Evolutionary conservation across 1,140 invertebrate species (phyloP).

Genomic region (Paraescarpia echinospica): DNA sequence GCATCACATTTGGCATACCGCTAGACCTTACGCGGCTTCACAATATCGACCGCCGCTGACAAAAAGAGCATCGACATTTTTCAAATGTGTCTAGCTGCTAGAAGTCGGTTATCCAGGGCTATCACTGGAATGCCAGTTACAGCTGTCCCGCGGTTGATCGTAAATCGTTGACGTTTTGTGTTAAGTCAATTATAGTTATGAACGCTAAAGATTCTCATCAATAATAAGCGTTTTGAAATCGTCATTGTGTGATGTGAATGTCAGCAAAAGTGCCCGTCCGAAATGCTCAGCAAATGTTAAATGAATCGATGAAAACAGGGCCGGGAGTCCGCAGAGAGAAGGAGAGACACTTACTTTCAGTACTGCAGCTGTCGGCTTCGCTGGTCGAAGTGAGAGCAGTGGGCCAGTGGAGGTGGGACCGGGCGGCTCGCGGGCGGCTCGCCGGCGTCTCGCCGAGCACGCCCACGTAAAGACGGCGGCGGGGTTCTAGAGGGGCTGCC

Average conservation of each 20-base stretch:
- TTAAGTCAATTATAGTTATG: background rate
- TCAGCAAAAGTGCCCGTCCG: background rate
- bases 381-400: background rate
- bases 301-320: background rate
- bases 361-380: background rate
- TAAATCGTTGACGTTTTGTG: too few relatives aligned
- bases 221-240: background rate
- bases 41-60: background rate
- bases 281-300: background rate
- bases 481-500: background rate
- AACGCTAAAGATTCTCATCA: background rate
- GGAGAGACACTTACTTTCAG: background rate
- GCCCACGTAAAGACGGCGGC: background rate
- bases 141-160: background rate
- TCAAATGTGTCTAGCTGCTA: background rate
- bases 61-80: constrained; percentile 4
- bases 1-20: background rate
- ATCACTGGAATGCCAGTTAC: background rate
- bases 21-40: background rate
- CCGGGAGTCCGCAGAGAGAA: background rate
- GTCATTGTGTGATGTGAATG: background rate
- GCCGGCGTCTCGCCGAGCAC: background rate
- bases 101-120: background rate
- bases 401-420: too few relatives aligned
- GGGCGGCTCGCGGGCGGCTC: too few relatives aligned